Evolutionary conservation across 37 sponge, comb jelly and placozoan species (phyloP), one percentile per base, ranked within the genome.

Genomic region (Eunapius fragilis): DNA sequence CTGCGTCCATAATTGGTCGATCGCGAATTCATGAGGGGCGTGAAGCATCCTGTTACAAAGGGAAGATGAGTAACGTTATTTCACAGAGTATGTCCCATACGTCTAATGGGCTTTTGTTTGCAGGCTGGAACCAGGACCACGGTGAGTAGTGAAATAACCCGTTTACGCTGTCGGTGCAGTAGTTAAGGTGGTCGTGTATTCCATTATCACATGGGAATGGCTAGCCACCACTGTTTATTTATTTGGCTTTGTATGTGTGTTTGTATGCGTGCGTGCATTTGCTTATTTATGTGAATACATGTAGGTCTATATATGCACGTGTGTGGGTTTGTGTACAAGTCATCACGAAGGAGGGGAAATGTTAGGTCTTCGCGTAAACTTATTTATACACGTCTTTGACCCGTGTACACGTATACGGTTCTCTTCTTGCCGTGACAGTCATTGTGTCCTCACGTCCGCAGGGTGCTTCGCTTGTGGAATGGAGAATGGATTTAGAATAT

Each of bases 401-500:
- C 2, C 36, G 37, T 14, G 47, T 77, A 9, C 9, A 9, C 9
- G 47, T 45, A 9, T 45, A 9, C 47, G 47, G 47, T 9, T 37
- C 17, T 37, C 6, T 35, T 76, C 77, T 76, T 35, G 11, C 77
- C 17, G 34, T 14, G 13, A 35, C 32, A 35, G 9, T 14, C 77
- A 6, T 37, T 76, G 9, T 37, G 6, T 25, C 84, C 74, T 31
- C 9, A 27, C 23, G 37, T 9, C 26, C 35, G 27, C 67, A 93
- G 98, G 98, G 0, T 97, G 98, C 82, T 97, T 97, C 84, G 93
- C 98, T 22, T 95, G 93, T 82, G 98, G 98, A 19, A 95, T 97
- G 98, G 98, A 97, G 92, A 95, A 92, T 87, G 98, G 98, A 19
- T 97, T 97, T 78, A 76, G 98, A 50, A 93, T 97, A 74, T 97